A percentile compares a stretch with the other conserved stretches of the same genome.
Conservation (phyloP, 2,113 vertebrate genomes). For the Gracilinanus agilis region DNA sequence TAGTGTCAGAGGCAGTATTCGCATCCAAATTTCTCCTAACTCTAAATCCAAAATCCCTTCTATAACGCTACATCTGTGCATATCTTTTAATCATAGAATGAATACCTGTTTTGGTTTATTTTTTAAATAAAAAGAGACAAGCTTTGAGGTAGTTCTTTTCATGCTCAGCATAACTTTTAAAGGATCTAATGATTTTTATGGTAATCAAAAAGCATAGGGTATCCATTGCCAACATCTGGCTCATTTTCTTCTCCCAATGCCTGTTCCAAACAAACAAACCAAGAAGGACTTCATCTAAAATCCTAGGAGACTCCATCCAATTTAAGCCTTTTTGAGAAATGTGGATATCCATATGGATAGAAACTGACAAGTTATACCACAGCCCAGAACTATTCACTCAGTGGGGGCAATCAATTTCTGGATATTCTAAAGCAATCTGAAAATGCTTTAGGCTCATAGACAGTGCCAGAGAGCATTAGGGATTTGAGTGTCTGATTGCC, state of each 20-base stretch:
- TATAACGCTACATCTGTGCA: neutral
- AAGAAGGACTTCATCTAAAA: conserved; percentile 1
- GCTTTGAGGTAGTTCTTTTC: neutral
- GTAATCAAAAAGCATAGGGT: neutral
- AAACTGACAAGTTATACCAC: conserved; percentile 34
- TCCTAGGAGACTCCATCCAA: neutral
- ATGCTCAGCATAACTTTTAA: neutral
- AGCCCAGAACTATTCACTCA: conserved; percentile 40
- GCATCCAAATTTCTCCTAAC: neutral
- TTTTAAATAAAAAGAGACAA: neutral
- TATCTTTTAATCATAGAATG: neutral
- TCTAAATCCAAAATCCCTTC: neutral
- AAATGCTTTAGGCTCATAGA: conserved; percentile 19
- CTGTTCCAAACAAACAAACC: conserved; percentile 32
- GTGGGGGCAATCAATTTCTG: conserved; percentile 15
- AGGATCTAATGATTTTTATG: neutral
- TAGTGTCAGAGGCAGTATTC: neutral
- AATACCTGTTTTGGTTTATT: neutral
- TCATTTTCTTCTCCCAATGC: conserved; percentile 25
- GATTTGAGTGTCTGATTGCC: conserved; percentile 5
- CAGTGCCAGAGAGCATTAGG: conserved; percentile 15
- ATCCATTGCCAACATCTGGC: conserved; percentile 31
- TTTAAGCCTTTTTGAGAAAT: conserved; percentile 50
- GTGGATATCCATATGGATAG: neutral
- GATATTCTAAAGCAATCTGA: conserved; percentile 35